Evolutionary conservation across 2,113 vertebrate species (phyloP).

Genomic region (Scomber colias): DNA sequence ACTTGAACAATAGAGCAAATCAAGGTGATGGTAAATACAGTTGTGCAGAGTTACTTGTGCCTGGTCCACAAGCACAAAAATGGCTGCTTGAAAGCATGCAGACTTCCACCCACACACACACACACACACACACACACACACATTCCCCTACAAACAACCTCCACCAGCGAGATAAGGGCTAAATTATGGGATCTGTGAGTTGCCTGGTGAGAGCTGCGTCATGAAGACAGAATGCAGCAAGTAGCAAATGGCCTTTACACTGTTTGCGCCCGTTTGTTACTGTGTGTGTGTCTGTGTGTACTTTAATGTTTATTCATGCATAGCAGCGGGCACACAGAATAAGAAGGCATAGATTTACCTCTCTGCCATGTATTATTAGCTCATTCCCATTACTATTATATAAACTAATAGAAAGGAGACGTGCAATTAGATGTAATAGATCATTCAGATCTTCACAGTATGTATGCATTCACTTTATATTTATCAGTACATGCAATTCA

Average conservation of each 20-base stretch:
- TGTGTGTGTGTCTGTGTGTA: constrained; percentile 29
- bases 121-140: constrained; percentile 12
- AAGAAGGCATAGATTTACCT: constrained; percentile 3
- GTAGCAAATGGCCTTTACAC: constrained; percentile 66
- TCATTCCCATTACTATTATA: constrained; percentile 20
- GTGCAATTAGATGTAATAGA: constrained; percentile 40
- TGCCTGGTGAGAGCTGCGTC: constrained; percentile 58
- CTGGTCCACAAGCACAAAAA: constrained; percentile 20
- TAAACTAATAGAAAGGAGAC: constrained; percentile 21
- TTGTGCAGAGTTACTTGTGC: constrained; percentile 8
- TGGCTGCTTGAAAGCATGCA: constrained; percentile 10
- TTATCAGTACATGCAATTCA: constrained; percentile 22
- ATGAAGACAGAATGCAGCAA: constrained; percentile 64
- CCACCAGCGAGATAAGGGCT: constrained; percentile 64
- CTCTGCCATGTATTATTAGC: constrained; percentile 30
- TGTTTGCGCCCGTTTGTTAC: constrained; percentile 34
- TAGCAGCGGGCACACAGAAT: constrained; percentile 32
- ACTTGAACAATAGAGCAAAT: constrained; percentile 68
- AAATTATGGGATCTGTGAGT: constrained; percentile 71
- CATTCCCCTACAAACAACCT: constrained; percentile 72
- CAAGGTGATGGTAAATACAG: constrained; percentile 39
- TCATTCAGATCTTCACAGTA: constrained; percentile 4
- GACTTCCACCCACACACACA: neutral
- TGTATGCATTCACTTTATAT: constrained; percentile 25
- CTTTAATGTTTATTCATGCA: constrained; percentile 55